Base-by-base conservation (phyloP, 2,888 invertebrate genomes). In the Tridacna crocea region DNA sequence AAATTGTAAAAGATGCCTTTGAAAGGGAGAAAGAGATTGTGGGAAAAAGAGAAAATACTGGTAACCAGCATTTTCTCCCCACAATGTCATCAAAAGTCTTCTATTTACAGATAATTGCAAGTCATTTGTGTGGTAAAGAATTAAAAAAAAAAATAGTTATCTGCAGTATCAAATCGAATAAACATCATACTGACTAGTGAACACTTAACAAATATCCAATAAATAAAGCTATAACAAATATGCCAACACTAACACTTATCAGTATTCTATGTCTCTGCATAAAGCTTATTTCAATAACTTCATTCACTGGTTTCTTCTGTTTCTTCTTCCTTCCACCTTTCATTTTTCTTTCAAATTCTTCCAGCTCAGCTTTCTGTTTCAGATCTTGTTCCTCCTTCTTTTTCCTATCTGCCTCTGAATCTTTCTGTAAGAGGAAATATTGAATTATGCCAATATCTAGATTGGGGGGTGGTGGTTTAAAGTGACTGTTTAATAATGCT, bases 321-420 rank as follows among this genome's bases (percentile, higher is more conserved):
- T 90, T 92, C 58, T 91, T 88, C 72, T 91, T 91, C 60, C 79
- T 70, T 46, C 73, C 63, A 13, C 92, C 93, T 73, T 93, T 92
- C 87, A 91, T 91, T 87, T 92, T 93, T 27, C 93, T 89, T 80
- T 94, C 92, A 89, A 90, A 94, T 74, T 92, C 93, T 79, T 94
- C 92, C n/a, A 94, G 80, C 77, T 94, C 93, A 46, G 89, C 90
- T 79, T 92, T 86, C 82, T 92, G 91, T 80, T 90, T 90, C 72
- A 87, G 84, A 72, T 88, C 87, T 79, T 92, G 92, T 66, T 92
- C 91, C 77, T 91, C 92, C 82, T 90, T 87, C 73, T 88, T 90
- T 61, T 87, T 85, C 65, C 88, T 89, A 46, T 91, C 91, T n/a
- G 86, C 89, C 72, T 93, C 92, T 77, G 91, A 91, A 79, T 90